Base-by-base conservation (phyloP, 2,113 vertebrate species). In the Siniperca chuatsi region DNA sequence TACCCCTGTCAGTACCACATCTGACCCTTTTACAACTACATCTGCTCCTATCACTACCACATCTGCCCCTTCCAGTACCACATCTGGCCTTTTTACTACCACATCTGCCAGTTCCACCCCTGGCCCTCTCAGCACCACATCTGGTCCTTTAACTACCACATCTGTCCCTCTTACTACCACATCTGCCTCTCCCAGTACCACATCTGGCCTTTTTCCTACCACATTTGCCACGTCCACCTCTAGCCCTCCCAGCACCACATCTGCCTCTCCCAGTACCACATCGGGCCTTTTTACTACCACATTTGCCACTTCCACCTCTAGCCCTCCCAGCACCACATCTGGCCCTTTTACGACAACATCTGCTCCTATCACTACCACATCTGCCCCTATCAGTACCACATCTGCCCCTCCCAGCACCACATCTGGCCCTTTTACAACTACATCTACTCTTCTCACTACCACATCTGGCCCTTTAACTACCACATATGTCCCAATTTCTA, bases 111-210 rank as follows among this genome's bases (percentile, higher is more conserved):
- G 3, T 20, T 37, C 25, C 25, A 25, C 25, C 25, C 25, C 25
- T 25, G 25, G 25, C 37, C 25, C 25, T 40, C 3, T 9, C 8
- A 20, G 7, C 37, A 23, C 62, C 1, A 42, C 62, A 42, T 3
- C 37, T n/a, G 21, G 0, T 0, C 10, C 6, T 23, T 6, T 7
- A 15, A n/a, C 10, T 15, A 15, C 11, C 2, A 25, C 40, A 16
- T 16, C 65, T 8, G 21, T 8, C 33, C 25, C 25, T 25, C 25
- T 25, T 13, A 8, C 11, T 44, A 66, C 64, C 0, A 44, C 64
- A 42, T 23, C 62, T 65, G 0, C 10, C 37, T 25, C 25, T 40
- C 3, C 4, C 8, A 20, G 7, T 37, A 23, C 62, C 1, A 42
- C 62, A 42, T 3, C 37, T n/a, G 21, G 0, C 0, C 10, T 2